Conservation (phyloP, 2,113 vertebrate species). For the Mesembrinibis cayennensis region DNA sequence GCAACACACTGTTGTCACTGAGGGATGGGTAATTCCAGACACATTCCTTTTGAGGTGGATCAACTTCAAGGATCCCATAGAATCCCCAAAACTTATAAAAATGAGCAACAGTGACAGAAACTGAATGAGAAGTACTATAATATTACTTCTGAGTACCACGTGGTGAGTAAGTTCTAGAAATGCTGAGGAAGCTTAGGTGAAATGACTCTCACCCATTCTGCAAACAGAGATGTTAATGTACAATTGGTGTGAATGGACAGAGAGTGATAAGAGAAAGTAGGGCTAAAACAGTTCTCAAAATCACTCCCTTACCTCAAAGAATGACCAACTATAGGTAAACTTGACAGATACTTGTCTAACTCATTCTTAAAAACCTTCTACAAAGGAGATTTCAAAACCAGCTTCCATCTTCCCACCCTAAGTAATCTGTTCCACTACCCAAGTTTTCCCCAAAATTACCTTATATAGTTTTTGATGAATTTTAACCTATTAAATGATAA, state of each 20-base stretch:
- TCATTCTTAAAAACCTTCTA: background rate
- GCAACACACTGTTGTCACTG: background rate
- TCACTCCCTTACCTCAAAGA: background rate
- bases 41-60: background rate
- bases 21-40: background rate
- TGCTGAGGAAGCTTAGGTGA: background rate
- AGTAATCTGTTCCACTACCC: background rate
- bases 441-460: background rate
- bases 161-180: background rate
- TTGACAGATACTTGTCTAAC: background rate
- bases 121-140: background rate
- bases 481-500: background rate
- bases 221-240: background rate
- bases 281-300: background rate
- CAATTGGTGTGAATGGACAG: background rate
- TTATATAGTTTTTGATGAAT: background rate
- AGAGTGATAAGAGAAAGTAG: background rate
- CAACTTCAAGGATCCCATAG: background rate
- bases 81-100: background rate
- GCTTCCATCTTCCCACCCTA: background rate
- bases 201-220: background rate
- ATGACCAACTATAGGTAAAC: background rate
- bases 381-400: background rate
- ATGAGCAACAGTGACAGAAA: background rate
- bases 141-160: background rate